Percentiles rank a stretch among this genome's conserved stretches.
These are phyloP conservation scores for Calliscelio sp. DNA, from an alignment of 2,888 invertebrate genomes.

Conservation along the genomic window DNA sequence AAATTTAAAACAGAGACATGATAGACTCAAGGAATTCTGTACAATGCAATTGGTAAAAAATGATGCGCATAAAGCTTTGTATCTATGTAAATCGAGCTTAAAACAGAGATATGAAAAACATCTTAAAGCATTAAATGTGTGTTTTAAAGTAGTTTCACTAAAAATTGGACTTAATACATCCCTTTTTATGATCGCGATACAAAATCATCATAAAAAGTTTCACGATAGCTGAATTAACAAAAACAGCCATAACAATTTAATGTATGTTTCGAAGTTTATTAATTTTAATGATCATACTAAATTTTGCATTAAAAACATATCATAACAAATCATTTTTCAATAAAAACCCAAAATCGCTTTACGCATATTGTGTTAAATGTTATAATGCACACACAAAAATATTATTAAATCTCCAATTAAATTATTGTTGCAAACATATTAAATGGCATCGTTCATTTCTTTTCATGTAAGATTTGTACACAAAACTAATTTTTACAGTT, in stretches of 20 bases:
- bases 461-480: no score
- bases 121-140: conserved; percentile 21
- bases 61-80: conserved; percentile 19
- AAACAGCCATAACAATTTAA: conserved; percentile 11
- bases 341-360: no score
- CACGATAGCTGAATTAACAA: conserved; percentile 4
- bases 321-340: neutral
- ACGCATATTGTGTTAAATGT: no score
- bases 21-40: neutral
- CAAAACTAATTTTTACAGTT: no score
- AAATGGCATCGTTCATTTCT: no score
- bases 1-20: neutral
- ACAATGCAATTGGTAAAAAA: conserved; percentile 14
- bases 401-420: no score
- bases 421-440: no score
- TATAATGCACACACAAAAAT: no score
- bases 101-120: conserved; percentile 20
- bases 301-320: neutral
- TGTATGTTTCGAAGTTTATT: conserved; percentile 9
- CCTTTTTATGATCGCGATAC: conserved; percentile 7
- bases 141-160: neutral
- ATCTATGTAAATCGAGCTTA: conserved; percentile 38
- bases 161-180: conserved; percentile 25
- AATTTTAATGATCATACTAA: conserved; percentile 5
- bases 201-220: conserved; percentile 31